A percentile compares a stretch with the other conserved stretches of the same genome.
Evolutionary conservation across 2,113 vertebrate species (phyloP).

Genomic region (Ranitomeya imitator): DNA sequence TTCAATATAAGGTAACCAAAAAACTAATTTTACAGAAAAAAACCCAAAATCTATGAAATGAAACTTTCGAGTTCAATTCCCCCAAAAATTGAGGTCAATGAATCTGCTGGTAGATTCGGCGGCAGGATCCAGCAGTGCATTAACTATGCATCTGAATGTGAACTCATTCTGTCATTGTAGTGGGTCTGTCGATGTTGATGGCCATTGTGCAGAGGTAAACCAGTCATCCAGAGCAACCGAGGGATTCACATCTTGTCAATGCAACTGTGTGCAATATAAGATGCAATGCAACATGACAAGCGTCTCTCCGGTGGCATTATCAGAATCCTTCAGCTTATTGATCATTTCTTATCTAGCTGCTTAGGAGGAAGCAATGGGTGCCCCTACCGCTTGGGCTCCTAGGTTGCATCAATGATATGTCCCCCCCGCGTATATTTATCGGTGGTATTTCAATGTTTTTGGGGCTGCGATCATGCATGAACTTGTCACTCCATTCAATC

Average conservation of each 20-base stretch:
- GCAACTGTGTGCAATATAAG: neutral
- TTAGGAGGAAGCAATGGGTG: no score
- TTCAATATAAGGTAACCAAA: neutral
- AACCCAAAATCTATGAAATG: neutral
- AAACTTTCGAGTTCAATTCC: neutral
- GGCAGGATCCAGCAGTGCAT: slow-evolving; percentile 38
- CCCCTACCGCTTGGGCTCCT: no score
- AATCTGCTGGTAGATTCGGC: slow-evolving; percentile 27
- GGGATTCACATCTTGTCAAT: neutral
- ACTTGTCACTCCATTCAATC: no score
- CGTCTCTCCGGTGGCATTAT: neutral
- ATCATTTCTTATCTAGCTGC: no score
- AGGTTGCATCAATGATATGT: no score
- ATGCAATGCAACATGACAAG: neutral
- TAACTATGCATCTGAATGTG: slow-evolving; percentile 52
- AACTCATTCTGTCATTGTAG: slow-evolving; percentile 51
- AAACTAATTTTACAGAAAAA: neutral
- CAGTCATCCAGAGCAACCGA: neutral
- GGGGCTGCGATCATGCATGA: no score
- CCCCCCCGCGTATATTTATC: no score
- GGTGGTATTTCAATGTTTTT: no score
- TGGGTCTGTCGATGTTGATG: slow-evolving; percentile 9
- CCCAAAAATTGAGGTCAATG: slow-evolving; percentile 27
- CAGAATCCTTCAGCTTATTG: no score
- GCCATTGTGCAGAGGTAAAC: neutral